phyloP scores from a whole-genome alignment of 2,113 vertebrate genomes.

The Pomatorhinus ruficollis region DNA sequence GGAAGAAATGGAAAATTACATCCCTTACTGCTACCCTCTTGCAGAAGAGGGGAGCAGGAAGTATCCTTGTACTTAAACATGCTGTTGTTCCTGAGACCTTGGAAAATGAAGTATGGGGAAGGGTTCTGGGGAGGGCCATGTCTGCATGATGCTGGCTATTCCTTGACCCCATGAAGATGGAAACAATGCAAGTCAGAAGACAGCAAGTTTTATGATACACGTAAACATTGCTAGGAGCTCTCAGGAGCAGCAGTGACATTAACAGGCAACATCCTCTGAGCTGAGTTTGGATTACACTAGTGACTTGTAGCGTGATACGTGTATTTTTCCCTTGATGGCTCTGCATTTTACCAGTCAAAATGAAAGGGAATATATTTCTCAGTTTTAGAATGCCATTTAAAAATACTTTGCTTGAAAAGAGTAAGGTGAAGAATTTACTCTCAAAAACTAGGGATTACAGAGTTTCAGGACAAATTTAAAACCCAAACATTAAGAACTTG shows the following conservation, averaged over 20 bases:
- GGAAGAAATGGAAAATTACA: neutral
- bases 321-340: neutral
- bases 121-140: neutral
- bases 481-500: neutral
- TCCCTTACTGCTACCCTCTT: neutral
- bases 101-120: neutral
- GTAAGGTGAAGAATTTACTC: neutral
- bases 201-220: neutral
- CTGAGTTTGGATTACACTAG: neutral
- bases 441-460: neutral
- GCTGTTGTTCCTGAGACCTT: neutral
- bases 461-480: neutral
- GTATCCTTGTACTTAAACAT: neutral
- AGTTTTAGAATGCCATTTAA: neutral
- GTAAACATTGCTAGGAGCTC: neutral
- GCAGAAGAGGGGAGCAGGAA: neutral
- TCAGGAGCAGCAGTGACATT: neutral
- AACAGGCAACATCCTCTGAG: fast-evolving
- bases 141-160: fast-evolving
- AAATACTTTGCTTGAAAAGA: neutral
- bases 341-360: neutral
- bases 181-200: neutral
- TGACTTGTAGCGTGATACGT: neutral
- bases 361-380: neutral
- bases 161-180: neutral